Percentiles rank a stretch among this genome's conserved stretches.
phyloP scores from a whole-genome alignment of 2,888 invertebrate species.

The Heterodera filipjevi region DNA sequence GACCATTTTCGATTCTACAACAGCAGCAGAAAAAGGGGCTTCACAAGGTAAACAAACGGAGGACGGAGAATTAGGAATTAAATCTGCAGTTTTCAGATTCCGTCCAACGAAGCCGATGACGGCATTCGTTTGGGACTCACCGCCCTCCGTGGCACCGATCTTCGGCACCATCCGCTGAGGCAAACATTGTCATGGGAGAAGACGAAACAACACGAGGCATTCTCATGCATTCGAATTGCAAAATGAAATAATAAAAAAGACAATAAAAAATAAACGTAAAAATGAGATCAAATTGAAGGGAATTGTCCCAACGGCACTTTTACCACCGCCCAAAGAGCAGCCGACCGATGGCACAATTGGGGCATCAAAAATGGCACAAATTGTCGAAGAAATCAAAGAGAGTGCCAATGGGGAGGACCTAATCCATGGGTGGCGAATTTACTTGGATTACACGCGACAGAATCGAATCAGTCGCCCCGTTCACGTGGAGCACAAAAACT shows the following conservation, averaged over 20 bases:
- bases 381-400: background rate
- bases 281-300: background rate
- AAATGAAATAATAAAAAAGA: too few relatives aligned
- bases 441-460: constrained; percentile 47
- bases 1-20: background rate
- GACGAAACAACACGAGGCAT: background rate
- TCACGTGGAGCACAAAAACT: constrained; percentile 48
- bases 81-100: background rate
- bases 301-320: background rate
- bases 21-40: background rate
- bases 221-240: background rate
- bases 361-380: background rate
- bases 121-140: background rate
- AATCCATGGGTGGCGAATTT: constrained; percentile 25
- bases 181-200: background rate
- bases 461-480: constrained; percentile 47
- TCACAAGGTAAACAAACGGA: background rate
- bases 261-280: too few relatives aligned
- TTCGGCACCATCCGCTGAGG: constrained; percentile 4
- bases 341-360: background rate
- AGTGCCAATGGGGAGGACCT: background rate
- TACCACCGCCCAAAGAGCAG: background rate
- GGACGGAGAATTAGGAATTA: background rate
- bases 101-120: background rate
- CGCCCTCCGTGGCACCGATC: background rate